A percentile compares a stretch with the other conserved stretches of the same genome.
phyloP scores from a whole-genome alignment of 1,140 invertebrate species.

The Pomacea maculata region DNA sequence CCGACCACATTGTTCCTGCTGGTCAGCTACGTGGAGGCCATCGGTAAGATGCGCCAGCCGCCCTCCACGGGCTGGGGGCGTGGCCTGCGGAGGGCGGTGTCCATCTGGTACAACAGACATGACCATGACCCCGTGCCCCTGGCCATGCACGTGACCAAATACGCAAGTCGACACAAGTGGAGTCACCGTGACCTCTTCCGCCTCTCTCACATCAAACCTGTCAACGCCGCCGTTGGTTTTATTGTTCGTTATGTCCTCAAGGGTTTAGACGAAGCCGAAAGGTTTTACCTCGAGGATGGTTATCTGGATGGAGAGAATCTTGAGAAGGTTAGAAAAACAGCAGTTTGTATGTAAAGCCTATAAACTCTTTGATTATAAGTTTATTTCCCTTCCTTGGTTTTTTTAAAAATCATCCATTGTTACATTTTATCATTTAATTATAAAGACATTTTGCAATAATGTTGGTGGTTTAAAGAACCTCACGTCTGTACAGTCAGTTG shows the following conservation, averaged over 20 bases:
- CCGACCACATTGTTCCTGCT: constrained; percentile 66
- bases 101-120: constrained; percentile 70
- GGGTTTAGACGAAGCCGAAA: constrained; percentile 65
- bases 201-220: constrained; percentile 71
- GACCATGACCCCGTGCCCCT: constrained; percentile 69
- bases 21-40: constrained; percentile 50
- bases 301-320: constrained; percentile 36
- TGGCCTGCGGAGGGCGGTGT: constrained; percentile 71
- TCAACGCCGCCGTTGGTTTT: constrained; percentile 32
- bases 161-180: constrained; percentile 73
- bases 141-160: constrained; percentile 73
- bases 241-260: constrained; percentile 48
- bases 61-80: constrained; percentile 70
- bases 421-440: no score
- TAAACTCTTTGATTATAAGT: no score
- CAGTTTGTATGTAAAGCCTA: not conserved
- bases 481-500: no score
- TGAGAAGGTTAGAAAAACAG: constrained; percentile 11
- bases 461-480: no score
- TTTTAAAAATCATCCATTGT: no score
- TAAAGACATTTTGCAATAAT: no score
- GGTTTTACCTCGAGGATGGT: constrained; percentile 40
- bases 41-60: not conserved
- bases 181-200: constrained; percentile 76
- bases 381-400: no score